These are phyloP conservation scores for Drosophila prolongata DNA, from an alignment of 2,888 invertebrate genomes.

Conservation along the genomic window DNA sequence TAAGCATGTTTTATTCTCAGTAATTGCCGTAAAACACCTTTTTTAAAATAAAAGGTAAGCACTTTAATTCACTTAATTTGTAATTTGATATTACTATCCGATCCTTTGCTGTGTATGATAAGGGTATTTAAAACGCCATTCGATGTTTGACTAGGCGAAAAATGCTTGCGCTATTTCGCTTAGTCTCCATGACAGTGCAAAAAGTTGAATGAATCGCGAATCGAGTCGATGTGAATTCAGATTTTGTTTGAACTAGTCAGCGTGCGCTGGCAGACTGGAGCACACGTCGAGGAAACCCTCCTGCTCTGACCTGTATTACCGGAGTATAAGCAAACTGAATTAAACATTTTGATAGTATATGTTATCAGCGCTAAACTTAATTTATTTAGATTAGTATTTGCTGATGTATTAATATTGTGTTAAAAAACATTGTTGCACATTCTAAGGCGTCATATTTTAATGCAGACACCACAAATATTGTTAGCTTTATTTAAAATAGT, in stretches of 20 bases:
- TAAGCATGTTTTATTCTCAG: no score
- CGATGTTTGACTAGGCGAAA: constrained; percentile 13
- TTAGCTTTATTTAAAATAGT: no score
- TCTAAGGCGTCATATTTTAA: no score
- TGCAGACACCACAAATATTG: no score
- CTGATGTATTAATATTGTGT: neutral
- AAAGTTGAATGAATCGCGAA: constrained; percentile 2
- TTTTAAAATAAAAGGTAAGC: no score
- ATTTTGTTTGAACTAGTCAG: constrained; percentile 17
- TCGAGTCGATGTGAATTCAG: neutral
- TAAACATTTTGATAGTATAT: neutral
- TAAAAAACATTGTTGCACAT: neutral
- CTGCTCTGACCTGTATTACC: neutral
- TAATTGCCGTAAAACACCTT: no score
- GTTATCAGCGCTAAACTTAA: constrained; percentile 5
- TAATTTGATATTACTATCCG: neutral
- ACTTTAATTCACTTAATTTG: neutral
- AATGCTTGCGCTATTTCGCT: constrained; percentile 8
- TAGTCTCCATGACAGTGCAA: constrained; percentile 14
- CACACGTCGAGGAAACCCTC: constrained; percentile 9
- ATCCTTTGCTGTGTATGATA: constrained; percentile 16
- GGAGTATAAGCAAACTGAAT: neutral
- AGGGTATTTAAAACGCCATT: constrained; percentile 21
- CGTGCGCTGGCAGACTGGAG: constrained; percentile 11
- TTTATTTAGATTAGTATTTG: neutral